Evolutionary conservation across 2,888 invertebrate genomes (phyloP).

Genomic region (Conchocele bisecta): DNA sequence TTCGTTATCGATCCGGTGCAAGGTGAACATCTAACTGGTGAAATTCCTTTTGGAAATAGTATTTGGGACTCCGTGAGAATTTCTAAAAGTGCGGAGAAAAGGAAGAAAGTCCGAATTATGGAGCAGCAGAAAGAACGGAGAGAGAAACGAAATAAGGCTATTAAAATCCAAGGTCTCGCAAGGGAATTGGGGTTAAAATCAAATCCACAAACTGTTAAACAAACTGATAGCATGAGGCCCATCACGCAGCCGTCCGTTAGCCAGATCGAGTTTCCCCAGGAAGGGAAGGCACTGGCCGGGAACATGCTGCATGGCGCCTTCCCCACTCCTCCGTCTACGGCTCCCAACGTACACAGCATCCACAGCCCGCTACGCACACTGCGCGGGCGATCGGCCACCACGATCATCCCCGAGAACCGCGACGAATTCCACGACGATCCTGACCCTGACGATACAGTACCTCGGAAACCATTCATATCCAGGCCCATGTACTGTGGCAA

Average conservation of each 20-base stretch:
- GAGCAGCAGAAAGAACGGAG: slow-evolving; percentile 34
- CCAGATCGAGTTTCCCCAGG: slow-evolving; percentile 42
- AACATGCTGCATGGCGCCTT: slow-evolving; percentile 16
- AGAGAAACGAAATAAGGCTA: slow-evolving; percentile 28
- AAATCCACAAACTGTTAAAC: slow-evolving; percentile 6
- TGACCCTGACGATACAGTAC: slow-evolving; percentile 48
- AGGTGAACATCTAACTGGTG: too few species aligned
- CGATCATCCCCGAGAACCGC: too few species aligned
- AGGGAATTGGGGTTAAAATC: slow-evolving; percentile 55
- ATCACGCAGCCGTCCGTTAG: slow-evolving; percentile 29
- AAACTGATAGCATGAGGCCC: background rate
- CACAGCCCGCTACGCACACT: slow-evolving; percentile 55
- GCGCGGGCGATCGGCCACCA: slow-evolving; percentile 51
- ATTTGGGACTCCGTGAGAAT: too few species aligned
- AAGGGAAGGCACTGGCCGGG: background rate
- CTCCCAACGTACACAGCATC: slow-evolving; percentile 15
- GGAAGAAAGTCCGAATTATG: slow-evolving; percentile 29
- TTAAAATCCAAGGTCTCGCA: slow-evolving; percentile 46
- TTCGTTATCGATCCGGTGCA: slow-evolving; percentile 62
- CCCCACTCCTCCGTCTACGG: background rate
- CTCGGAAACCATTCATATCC: slow-evolving; percentile 51
- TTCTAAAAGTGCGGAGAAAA: slow-evolving; percentile 45
- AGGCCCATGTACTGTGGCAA: slow-evolving; percentile 44
- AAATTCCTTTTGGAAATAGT: too few species aligned
- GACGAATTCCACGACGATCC: slow-evolving; percentile 9